Percentiles rank a stretch among this genome's conserved stretches.
phyloP scores from a whole-genome alignment of 1,140 invertebrate genomes.

The Bombus vancouverensis region DNA sequence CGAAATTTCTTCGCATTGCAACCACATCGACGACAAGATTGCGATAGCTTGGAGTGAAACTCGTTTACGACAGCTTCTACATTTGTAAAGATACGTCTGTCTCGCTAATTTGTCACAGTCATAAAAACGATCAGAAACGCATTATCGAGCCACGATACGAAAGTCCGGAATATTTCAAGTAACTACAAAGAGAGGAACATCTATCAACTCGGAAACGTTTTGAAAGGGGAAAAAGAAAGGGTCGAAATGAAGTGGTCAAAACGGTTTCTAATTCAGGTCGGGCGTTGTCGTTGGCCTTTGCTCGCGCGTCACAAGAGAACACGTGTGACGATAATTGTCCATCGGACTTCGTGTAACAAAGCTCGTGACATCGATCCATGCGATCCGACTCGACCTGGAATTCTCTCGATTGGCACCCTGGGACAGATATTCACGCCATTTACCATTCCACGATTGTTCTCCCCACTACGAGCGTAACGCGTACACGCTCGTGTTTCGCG shows the following conservation, averaged over 20 bases:
- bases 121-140: too few relatives aligned
- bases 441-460: slow-evolving; percentile 51
- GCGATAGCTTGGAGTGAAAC: too few relatives aligned
- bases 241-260: neutral
- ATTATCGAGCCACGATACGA: too few relatives aligned
- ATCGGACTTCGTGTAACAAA: slow-evolving; percentile 37
- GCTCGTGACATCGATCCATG: slow-evolving; percentile 64
- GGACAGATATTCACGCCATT: slow-evolving; percentile 63
- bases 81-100: too few relatives aligned
- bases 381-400: slow-evolving; percentile 52
- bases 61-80: too few relatives aligned
- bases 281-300: neutral
- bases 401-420: slow-evolving; percentile 65
- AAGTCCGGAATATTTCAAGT: too few relatives aligned
- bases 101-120: too few relatives aligned
- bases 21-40: too few relatives aligned
- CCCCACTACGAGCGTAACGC: neutral
- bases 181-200: too few relatives aligned
- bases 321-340: slow-evolving; percentile 48
- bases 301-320: slow-evolving; percentile 20
- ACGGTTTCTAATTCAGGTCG: slow-evolving; percentile 12
- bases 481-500: neutral
- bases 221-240: neutral
- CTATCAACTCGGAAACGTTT: neutral
- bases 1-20: too few relatives aligned